Conservation (phyloP, 2,888 invertebrate genomes). For the Alsophila aescularia region DNA sequence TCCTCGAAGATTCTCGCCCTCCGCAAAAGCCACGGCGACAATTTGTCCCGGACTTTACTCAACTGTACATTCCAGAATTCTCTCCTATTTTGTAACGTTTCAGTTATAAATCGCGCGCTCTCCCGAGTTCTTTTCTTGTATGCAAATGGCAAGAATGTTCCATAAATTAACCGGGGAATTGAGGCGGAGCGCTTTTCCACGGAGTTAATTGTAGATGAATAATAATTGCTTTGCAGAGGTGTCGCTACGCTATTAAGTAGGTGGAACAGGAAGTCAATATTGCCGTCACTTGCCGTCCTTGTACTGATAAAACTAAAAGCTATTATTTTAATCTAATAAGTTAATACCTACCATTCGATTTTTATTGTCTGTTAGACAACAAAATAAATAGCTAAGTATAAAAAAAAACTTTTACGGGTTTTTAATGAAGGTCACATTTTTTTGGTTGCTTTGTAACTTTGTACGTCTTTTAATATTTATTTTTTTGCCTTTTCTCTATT, state of each 20-base stretch:
- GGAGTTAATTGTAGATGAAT: conserved; percentile 45
- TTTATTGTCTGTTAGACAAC: no score
- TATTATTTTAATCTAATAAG: no score
- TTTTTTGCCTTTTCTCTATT: no score
- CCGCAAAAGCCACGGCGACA: conserved; percentile 66
- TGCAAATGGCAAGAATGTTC: conserved; percentile 43
- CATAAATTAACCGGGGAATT: conserved; percentile 43
- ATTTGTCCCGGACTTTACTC: conserved; percentile 70
- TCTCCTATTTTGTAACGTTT: conserved; percentile 49
- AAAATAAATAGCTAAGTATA: no score
- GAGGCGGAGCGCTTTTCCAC: conserved; percentile 41
- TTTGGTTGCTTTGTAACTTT: no score
- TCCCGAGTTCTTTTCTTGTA: conserved; percentile 43
- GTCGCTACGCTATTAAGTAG: conserved; percentile 27
- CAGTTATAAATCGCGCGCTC: conserved; percentile 47
- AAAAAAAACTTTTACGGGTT: no score
- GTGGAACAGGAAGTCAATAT: conserved; percentile 36
- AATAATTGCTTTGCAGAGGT: conserved; percentile 40
- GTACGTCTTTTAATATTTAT: no score
- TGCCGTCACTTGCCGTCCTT: conserved; percentile 13
- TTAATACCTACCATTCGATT: no score
- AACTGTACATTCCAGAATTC: conserved; percentile 55
- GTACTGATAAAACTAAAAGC: background rate
- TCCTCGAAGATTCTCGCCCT: conserved; percentile 64
- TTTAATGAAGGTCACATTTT: no score